Percentiles rank a stretch among this genome's conserved stretches.
Evolutionary conservation across 2,113 vertebrate genomes (phyloP).

Genomic region (Callocephalon fimbriatum): DNA sequence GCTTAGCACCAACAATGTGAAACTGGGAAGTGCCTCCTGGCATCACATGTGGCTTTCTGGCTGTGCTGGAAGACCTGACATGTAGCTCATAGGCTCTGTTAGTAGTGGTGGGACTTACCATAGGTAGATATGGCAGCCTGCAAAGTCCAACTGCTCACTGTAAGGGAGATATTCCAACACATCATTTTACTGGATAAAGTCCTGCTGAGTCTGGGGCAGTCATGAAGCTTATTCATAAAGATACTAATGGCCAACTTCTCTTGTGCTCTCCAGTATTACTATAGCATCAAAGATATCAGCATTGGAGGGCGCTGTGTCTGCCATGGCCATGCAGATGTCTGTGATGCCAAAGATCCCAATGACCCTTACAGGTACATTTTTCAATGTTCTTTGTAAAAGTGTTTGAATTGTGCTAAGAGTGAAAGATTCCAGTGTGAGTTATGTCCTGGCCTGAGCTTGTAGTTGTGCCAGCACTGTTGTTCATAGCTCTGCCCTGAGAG

Average conservation of each 20-base stretch:
- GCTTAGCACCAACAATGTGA: not conserved
- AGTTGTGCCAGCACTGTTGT: not conserved
- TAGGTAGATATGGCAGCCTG: not conserved
- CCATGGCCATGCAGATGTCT: conserved; percentile 94
- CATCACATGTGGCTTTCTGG: not conserved
- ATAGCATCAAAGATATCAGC: conserved; percentile 98
- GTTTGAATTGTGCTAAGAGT: not conserved
- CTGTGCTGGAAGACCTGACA: not conserved
- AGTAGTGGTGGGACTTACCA: not conserved
- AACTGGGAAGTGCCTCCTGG: not conserved
- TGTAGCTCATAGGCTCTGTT: not conserved
- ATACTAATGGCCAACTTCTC: not conserved
- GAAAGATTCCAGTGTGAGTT: not conserved
- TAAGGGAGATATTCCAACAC: not conserved
- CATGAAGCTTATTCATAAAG: not conserved
- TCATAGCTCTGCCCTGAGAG: not conserved
- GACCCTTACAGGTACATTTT: conserved; percentile 90
- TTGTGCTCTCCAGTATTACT: conserved; percentile 87
- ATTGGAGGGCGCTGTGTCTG: conserved; percentile 96
- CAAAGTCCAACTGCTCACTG: not conserved
- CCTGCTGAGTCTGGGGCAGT: not conserved
- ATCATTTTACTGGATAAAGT: not conserved
- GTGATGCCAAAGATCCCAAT: conserved; percentile 86
- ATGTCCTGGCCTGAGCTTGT: not conserved
- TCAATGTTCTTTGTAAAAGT: not conserved